Evolutionary conservation across 2,888 invertebrate species (phyloP).

Genomic region (Oligia latruncula): DNA sequence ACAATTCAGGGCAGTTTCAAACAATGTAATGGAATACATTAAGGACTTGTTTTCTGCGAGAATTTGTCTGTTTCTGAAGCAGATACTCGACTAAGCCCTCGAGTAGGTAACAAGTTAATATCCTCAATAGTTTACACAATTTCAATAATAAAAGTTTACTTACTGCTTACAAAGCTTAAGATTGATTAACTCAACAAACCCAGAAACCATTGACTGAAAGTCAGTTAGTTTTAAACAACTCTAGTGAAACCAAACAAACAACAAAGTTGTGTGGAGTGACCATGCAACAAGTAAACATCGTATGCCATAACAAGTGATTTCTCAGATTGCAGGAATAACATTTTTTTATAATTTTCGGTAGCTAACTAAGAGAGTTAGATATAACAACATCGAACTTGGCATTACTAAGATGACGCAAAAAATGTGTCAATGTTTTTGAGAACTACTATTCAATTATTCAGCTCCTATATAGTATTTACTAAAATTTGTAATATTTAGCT

Average conservation of each 20-base stretch:
- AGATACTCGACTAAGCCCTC: not conserved
- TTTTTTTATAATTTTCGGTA: not conserved
- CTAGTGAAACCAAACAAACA: not conserved
- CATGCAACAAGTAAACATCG: not conserved
- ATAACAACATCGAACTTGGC: not conserved
- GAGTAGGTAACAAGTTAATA: not conserved
- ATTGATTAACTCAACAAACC: not conserved
- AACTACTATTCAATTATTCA: not conserved
- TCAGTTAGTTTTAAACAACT: not conserved
- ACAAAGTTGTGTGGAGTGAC: not conserved
- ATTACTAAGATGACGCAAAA: not conserved
- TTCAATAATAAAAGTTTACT: not conserved
- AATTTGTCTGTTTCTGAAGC: not conserved
- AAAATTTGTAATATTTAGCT: conserved; percentile 13
- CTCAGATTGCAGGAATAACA: not conserved
- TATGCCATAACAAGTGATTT: not conserved
- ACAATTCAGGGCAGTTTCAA: not conserved
- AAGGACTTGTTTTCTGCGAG: not conserved
- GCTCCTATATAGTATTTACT: not conserved
- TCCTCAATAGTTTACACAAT: not conserved
- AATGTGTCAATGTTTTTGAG: not conserved
- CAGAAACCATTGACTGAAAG: conserved; percentile 4
- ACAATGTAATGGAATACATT: not conserved
- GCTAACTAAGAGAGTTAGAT: not conserved
- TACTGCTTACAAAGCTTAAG: not conserved